Evolutionary conservation across 1,140 invertebrate genomes (phyloP).

Genomic region (Nasonia vitripennis): DNA sequence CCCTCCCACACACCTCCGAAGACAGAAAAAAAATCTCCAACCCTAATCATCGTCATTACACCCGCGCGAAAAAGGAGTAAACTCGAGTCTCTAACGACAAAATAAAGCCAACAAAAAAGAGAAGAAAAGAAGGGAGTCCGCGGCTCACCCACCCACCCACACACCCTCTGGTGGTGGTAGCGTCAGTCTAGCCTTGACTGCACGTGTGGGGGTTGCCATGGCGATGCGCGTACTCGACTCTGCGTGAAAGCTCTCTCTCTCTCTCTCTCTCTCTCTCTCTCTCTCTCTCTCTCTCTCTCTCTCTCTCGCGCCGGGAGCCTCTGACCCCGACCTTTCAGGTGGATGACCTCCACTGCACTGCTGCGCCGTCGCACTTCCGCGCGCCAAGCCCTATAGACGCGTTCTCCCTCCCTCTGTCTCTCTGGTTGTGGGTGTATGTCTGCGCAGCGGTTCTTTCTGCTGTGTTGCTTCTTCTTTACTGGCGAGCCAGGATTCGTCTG

Average conservation of each 20-base stretch:
- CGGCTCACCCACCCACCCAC: slow-evolving; percentile 26
- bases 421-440: not conserved
- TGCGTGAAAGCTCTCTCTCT: not conserved
- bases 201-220: slow-evolving; percentile 72
- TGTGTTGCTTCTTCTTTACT: not conserved
- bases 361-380: slow-evolving; percentile 66
- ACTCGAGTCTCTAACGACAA: not conserved
- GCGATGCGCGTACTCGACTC: slow-evolving; percentile 59
- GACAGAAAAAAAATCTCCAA: not conserved
- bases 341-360: slow-evolving; percentile 75
- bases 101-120: slow-evolving; percentile 46
- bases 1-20: no score
- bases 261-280: not conserved
- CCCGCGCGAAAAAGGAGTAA: not conserved
- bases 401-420: not conserved
- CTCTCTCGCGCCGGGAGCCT: slow-evolving; percentile 55
- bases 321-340: slow-evolving; percentile 75
- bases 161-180: slow-evolving; percentile 47
- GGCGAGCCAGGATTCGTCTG: not conserved
- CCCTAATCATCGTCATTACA: not conserved
- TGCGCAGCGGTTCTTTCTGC: not conserved
- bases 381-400: slow-evolving; percentile 43
- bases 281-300: not conserved
- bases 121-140: slow-evolving; percentile 30
- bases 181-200: slow-evolving; percentile 73